phyloP scores from a whole-genome alignment of 1,140 invertebrate genomes.

The Geopemphigus sp. region DNA sequence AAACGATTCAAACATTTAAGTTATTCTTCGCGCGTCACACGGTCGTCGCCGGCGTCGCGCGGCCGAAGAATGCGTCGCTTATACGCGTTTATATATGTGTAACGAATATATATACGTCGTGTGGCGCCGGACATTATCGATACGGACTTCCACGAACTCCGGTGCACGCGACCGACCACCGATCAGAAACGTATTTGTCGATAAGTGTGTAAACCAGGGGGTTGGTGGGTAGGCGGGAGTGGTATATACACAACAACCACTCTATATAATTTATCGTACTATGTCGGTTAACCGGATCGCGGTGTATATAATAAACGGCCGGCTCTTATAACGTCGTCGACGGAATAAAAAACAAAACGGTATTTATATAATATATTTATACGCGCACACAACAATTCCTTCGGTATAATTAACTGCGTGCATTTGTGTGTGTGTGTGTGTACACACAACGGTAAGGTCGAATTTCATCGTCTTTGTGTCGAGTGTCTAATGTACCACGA shows the following conservation, averaged over 20 bases:
- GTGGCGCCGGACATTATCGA: conserved; percentile 1
- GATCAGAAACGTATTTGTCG: not conserved
- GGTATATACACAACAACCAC: too few relatives aligned
- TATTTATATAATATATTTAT: not conserved
- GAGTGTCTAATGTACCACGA: too few relatives aligned
- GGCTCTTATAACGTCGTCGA: too few relatives aligned
- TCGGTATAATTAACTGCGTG: conserved; percentile 15
- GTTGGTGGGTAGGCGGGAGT: too few relatives aligned
- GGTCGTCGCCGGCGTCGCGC: not conserved
- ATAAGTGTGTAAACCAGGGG: too few relatives aligned
- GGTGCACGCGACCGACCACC: not conserved
- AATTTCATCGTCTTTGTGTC: not conserved
- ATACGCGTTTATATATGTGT: too few relatives aligned
- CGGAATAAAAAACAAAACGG: not conserved
- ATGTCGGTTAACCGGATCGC: not conserved
- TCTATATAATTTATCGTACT: too few relatives aligned
- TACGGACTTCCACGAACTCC: not conserved
- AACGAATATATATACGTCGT: too few relatives aligned
- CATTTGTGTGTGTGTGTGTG: not conserved
- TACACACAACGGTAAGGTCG: not conserved
- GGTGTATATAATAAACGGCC: too few relatives aligned
- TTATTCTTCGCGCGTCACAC: not conserved
- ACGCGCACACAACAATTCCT: not conserved
- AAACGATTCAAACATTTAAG: too few relatives aligned
- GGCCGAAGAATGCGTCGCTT: conserved; percentile 16